Conservation (phyloP, 2,888 invertebrate genomes). For the Drosophila picticornis region DNA sequence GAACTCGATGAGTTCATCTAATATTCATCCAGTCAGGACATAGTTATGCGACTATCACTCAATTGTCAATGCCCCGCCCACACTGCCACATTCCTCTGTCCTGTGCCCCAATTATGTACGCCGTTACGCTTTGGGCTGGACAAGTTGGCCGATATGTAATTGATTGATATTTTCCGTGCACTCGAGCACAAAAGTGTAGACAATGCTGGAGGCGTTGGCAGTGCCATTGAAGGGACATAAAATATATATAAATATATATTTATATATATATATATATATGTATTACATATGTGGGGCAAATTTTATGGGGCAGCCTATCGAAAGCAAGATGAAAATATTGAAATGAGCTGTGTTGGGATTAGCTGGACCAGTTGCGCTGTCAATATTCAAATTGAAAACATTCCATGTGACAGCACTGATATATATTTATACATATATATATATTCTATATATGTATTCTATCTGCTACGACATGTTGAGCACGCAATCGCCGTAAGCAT, state of each 20-base stretch:
- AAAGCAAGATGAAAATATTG: slow-evolving; percentile 31
- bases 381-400: slow-evolving; percentile 74
- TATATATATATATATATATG: not conserved
- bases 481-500: slow-evolving; percentile 46
- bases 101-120: slow-evolving; percentile 9
- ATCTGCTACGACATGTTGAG: slow-evolving; percentile 24
- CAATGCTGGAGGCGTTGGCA: slow-evolving; percentile 34
- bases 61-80: slow-evolving; percentile 28
- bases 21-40: slow-evolving; percentile 44
- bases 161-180: slow-evolving; percentile 60
- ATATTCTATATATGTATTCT: slow-evolving; percentile 6
- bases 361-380: slow-evolving; percentile 37
- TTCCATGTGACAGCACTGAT: slow-evolving; percentile 43
- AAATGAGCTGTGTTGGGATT: slow-evolving; percentile 26
- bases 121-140: slow-evolving; percentile 20
- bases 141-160: slow-evolving; percentile 34
- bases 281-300: slow-evolving; percentile 18
- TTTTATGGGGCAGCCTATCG: slow-evolving; percentile 32
- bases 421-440: not conserved
- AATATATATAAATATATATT: slow-evolving; percentile 17
- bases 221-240: slow-evolving; percentile 47
- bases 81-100: not conserved
- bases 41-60: slow-evolving; percentile 36
- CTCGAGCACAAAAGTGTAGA: slow-evolving; percentile 47
- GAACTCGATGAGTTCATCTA: slow-evolving; percentile 24